Evolutionary conservation across 2,113 vertebrate genomes (phyloP), one percentile per base, ranked within the genome.

Genomic region (Hyperoodon ampullatus): DNA sequence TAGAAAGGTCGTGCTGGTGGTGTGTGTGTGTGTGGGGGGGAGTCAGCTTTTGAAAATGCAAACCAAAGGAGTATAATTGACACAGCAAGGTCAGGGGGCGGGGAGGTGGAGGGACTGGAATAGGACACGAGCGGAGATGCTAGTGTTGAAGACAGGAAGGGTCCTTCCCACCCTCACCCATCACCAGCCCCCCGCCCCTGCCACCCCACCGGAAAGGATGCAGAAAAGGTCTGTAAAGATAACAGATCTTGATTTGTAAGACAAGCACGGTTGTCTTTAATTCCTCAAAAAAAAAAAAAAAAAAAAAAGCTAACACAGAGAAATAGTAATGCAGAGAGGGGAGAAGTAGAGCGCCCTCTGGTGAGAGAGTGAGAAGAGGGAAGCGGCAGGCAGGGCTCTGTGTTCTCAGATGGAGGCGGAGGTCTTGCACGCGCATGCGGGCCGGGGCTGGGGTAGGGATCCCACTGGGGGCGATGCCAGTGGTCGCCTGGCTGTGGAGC

Each of bases 371-470:
- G 12, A 1, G 77, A 44, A 6, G 28, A 5, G 14, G 35, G 16
- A 11, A 19, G 13, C 35, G 5, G 44, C 30, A 39, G 72, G 72
- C 58, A 33, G 63, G 42, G 33, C 53, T 42, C 42, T 6, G 11
- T 0, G 24, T n/a, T 53, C 65, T 2, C 3, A 44, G 53, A 5
- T 4, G 16, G 6, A 28, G 35, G 39, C 7, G 15, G 44, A 63
- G 44, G 18, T 24, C 55, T 82, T 15, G 18, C 23, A 8, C 1
- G 33, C 11, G 58, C 53, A 42, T 4, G 1, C 0, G 16, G 81
- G 81, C 4, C 18, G 10, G 1, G 2, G 30, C 42, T 50, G 0
- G 1, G 26, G 0, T 0, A 16, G 61, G 53, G 6, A 10, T 35
- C 21, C 13, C 0, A 3, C 18, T 50, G 5, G 3, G 33, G 28